phyloP scores from a whole-genome alignment of 2,113 vertebrate genomes.

The Ictalurus punctatus region DNA sequence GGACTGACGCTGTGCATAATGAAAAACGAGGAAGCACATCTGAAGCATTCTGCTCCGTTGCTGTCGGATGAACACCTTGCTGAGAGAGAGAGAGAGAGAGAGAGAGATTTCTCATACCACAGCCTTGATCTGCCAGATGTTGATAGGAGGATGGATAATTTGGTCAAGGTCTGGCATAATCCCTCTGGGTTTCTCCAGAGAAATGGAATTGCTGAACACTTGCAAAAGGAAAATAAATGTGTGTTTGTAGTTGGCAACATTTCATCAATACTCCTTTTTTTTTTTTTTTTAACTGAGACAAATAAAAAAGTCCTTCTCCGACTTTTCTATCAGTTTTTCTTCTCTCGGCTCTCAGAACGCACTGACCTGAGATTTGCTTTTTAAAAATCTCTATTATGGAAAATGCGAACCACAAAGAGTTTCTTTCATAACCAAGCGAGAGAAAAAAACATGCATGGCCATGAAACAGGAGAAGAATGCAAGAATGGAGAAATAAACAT shows the following conservation, averaged over 20 bases:
- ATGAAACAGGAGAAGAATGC: neutral
- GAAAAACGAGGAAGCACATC: slow-evolving; percentile 37
- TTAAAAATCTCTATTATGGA: neutral
- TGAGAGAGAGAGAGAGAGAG: neutral
- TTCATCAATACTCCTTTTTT: slow-evolving; percentile 6
- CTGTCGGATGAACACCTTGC: slow-evolving; percentile 34
- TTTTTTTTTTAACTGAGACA: neutral
- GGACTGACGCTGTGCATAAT: slow-evolving; percentile 28
- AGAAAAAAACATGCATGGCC: neutral
- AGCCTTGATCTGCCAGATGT: slow-evolving; percentile 26
- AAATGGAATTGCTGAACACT: slow-evolving; percentile 10
- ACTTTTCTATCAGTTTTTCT: neutral
- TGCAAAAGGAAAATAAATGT: neutral
- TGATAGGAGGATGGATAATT: slow-evolving; percentile 37
- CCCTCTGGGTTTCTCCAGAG: slow-evolving; percentile 10
- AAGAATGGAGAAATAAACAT: neutral
- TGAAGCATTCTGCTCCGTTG: slow-evolving; percentile 8
- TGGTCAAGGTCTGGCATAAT: slow-evolving; percentile 25
- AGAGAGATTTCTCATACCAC: neutral
- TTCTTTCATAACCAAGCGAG: neutral
- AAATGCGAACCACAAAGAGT: neutral
- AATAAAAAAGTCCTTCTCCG: neutral
- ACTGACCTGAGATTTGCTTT: neutral
- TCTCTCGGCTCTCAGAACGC: neutral
- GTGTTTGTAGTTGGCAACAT: neutral